Evolutionary conservation across 2,113 vertebrate species (phyloP).

Genomic region (Cephalopterus ornatus): DNA sequence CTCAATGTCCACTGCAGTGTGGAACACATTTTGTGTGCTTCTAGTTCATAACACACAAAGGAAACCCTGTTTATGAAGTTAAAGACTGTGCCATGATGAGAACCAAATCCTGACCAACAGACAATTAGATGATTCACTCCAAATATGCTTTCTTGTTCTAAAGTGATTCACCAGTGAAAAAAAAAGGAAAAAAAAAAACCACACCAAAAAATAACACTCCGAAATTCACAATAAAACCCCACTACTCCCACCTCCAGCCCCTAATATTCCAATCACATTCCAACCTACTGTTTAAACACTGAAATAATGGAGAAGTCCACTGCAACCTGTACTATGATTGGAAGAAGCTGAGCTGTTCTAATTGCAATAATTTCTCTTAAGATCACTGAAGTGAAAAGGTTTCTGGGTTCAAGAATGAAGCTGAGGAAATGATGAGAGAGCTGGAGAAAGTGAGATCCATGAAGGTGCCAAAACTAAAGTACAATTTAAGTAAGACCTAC

Average conservation of each 20-base stretch:
- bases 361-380: neutral
- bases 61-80: neutral
- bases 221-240: neutral
- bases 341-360: neutral
- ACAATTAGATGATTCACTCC: neutral
- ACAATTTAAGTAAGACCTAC: neutral
- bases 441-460: neutral
- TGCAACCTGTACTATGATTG: neutral
- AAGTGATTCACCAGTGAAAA: neutral
- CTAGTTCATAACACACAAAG: neutral
- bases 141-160: neutral
- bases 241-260: neutral
- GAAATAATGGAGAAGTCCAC: neutral
- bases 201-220: neutral
- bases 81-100: neutral
- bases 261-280: neutral
- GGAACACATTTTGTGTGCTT: accelerated
- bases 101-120: neutral
- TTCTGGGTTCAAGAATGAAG: neutral
- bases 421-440: neutral
- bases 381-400: neutral
- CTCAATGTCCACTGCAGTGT: neutral
- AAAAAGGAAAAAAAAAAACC: neutral
- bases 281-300: neutral
- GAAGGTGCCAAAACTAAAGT: neutral